Percentiles rank a stretch among this genome's conserved stretches.
phyloP scores from a whole-genome alignment of 2,888 invertebrate genomes.

The Eristalis tenax region DNA sequence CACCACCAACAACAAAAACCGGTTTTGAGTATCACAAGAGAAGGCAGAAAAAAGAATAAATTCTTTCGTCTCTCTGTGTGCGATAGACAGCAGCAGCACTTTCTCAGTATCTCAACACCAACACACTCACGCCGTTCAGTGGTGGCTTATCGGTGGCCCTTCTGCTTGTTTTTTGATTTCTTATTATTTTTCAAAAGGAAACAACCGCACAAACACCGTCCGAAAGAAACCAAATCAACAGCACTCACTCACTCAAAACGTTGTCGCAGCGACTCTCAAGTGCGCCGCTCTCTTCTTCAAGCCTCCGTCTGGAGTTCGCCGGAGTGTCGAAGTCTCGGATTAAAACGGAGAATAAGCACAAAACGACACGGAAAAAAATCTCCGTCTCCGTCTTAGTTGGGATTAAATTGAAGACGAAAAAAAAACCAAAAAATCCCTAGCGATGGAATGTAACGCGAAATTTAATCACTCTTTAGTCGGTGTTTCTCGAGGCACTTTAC shows the following conservation, averaged over 20 bases:
- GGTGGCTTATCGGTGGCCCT: slow-evolving; percentile 5
- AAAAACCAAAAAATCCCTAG: slow-evolving; percentile 31
- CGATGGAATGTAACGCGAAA: slow-evolving; percentile 55
- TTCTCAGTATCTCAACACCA: slow-evolving; percentile 47
- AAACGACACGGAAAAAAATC: slow-evolving; percentile 47
- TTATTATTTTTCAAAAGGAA: background rate
- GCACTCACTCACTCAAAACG: background rate
- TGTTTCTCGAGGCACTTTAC: slow-evolving; percentile 9
- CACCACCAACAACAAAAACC: slow-evolving; percentile 17
- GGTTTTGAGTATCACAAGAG: slow-evolving; percentile 36
- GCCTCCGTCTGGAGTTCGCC: background rate
- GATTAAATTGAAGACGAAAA: slow-evolving; percentile 6
- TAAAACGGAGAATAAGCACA: slow-evolving; percentile 47
- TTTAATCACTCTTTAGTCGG: slow-evolving; percentile 10
- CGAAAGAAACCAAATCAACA: slow-evolving; percentile 9
- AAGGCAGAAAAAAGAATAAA: slow-evolving; percentile 18
- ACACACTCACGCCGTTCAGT: background rate
- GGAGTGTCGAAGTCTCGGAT: slow-evolving; percentile 9
- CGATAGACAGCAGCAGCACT: slow-evolving; percentile 28
- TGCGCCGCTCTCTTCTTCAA: slow-evolving; percentile 42
- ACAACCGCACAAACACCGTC: slow-evolving; percentile 11
- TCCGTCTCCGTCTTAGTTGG: slow-evolving; percentile 36
- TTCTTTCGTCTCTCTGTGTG: slow-evolving; percentile 51
- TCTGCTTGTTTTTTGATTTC: slow-evolving; percentile 22
- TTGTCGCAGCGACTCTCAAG: slow-evolving; percentile 19